Conservation (phyloP, 2,113 vertebrate species). For the Megalops atlanticus region DNA sequence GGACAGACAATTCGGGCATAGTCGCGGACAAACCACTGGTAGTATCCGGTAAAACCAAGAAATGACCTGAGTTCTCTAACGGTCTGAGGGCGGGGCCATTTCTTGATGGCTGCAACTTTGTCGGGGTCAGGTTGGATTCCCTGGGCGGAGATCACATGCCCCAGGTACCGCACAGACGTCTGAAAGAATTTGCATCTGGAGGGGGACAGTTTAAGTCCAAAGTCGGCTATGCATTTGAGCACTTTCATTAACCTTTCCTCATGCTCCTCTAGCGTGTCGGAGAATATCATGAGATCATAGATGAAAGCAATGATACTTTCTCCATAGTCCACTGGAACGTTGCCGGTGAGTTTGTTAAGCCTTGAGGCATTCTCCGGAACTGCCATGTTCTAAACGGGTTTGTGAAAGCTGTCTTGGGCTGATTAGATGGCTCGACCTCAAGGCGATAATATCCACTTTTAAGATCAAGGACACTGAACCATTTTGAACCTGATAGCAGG, state of each 20-base stretch:
- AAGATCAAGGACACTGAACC: slow-evolving; percentile 28
- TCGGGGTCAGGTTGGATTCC: not conserved
- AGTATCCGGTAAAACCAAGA: slow-evolving; percentile 25
- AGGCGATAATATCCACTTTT: slow-evolving; percentile 13
- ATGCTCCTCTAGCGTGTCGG: slow-evolving; percentile 24
- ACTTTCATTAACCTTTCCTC: slow-evolving; percentile 28
- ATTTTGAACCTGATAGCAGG: too few relatives aligned
- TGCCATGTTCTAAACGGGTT: not conserved
- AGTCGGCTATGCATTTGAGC: slow-evolving; percentile 19
- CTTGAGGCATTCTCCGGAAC: slow-evolving; percentile 13
- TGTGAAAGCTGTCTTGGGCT: slow-evolving; percentile 3
- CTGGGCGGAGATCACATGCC: not conserved
- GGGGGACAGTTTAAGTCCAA: slow-evolving; percentile 22
- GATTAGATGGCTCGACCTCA: not conserved
- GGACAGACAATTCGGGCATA: slow-evolving; percentile 35
- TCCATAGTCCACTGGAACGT: slow-evolving; percentile 25
- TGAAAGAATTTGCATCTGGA: slow-evolving; percentile 25
- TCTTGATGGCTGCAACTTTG: not conserved
- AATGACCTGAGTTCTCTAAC: slow-evolving; percentile 22
- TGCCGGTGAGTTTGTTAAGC: slow-evolving; percentile 5
- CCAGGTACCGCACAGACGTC: slow-evolving; percentile 19
- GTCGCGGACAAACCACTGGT: slow-evolving; percentile 13
- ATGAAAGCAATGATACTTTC: slow-evolving; percentile 6
- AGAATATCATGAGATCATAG: not conserved
- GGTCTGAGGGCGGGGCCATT: not conserved